These are phyloP conservation scores for Pseudomugil tenellus DNA, from an alignment of 2,797 vertebrate species.

Conservation along the genomic window DNA sequence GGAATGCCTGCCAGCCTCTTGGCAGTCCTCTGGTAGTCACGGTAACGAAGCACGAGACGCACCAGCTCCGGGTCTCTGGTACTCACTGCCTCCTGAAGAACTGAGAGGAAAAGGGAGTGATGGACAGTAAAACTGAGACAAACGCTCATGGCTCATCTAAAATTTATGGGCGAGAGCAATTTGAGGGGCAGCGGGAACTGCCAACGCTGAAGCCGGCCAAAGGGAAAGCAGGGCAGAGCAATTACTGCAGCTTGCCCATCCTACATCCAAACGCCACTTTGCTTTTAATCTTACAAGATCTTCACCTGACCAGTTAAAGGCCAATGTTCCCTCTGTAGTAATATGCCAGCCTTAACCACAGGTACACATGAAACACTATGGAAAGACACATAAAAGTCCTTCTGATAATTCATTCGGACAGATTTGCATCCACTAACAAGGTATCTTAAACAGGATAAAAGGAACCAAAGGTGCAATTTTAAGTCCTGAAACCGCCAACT, in stretches of 20 bases:
- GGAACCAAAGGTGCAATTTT: neutral
- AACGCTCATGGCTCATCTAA: conserved; percentile 67
- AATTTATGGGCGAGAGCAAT: conserved; percentile 65
- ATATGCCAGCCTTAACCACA: neutral
- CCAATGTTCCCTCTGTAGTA: conserved; percentile 5
- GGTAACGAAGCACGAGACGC: conserved; percentile 92
- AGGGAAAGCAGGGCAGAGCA: conserved; percentile 44
- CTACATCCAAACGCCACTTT: conserved; percentile 45
- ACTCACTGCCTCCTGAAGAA: conserved; percentile 96
- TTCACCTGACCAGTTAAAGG: conserved; percentile 24
- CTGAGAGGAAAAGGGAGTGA: conserved; percentile 68
- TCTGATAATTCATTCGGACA: neutral
- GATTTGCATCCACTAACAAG: too few species aligned
- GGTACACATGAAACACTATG: neutral
- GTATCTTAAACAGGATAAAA: neutral
- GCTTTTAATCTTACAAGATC: conserved; percentile 37
- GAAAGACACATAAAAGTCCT: neutral
- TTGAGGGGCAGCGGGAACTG: conserved; percentile 52
- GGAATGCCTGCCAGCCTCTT: conserved; percentile 95
- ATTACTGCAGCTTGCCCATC: conserved; percentile 45
- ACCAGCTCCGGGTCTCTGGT: conserved; percentile 93
- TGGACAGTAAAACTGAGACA: conserved; percentile 40
- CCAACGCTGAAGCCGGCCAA: conserved; percentile 54
- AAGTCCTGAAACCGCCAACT: too few species aligned
- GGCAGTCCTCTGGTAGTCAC: conserved; percentile 95